phyloP scores from a whole-genome alignment of 2,797 vertebrate species.

The Ispidina lecontei region DNA sequence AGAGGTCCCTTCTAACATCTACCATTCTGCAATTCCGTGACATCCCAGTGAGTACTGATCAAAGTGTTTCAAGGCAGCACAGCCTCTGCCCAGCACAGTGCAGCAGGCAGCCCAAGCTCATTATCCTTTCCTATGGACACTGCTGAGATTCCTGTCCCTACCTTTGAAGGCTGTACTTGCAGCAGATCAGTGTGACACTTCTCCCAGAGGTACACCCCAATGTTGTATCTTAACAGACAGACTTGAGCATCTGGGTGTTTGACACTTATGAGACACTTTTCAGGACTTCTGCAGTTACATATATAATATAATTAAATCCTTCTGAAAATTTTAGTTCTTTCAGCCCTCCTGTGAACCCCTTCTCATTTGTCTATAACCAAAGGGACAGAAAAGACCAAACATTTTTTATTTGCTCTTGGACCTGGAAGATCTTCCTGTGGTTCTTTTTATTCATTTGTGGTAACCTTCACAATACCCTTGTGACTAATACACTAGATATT shows the following conservation, averaged over 20 bases:
- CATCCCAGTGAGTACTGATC: accelerated
- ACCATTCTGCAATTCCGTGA: no score
- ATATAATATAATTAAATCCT: background rate
- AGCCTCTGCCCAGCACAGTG: accelerated
- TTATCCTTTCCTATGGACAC: accelerated
- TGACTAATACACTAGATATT: background rate
- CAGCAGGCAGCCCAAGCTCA: background rate
- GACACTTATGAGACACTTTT: background rate
- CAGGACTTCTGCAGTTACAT: background rate
- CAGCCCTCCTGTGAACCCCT: background rate
- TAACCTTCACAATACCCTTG: background rate
- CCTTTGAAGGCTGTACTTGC: background rate
- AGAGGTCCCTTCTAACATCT: no score
- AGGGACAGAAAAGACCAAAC: background rate
- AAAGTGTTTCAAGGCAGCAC: background rate
- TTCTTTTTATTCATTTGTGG: background rate
- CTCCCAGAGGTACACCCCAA: background rate
- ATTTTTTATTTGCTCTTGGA: background rate
- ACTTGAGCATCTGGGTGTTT: background rate
- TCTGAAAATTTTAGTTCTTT: background rate
- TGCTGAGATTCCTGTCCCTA: accelerated
- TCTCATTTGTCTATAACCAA: background rate
- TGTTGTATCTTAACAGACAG: background rate
- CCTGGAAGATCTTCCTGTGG: background rate
- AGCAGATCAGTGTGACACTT: background rate